Base-by-base conservation (phyloP, 1,140 invertebrate genomes). In the Cotesia typhae region DNA sequence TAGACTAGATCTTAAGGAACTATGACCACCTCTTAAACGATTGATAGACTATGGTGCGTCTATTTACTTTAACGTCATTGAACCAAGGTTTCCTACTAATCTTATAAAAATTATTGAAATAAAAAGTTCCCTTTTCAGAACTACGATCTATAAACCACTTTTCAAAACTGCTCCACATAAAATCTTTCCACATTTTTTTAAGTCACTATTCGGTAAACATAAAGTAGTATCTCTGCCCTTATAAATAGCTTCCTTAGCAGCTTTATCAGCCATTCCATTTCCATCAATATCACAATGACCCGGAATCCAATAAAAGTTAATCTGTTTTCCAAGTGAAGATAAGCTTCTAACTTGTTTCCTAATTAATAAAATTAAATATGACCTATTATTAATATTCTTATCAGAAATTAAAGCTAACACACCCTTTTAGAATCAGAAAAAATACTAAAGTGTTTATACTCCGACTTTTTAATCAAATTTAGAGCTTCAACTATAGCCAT, bases 1-100 rank as follows among this genome's bases (percentile, higher is more conserved):
- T 51, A 70, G 41, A 63, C 69, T 63, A 4, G 59, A 52, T 63
- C 41, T 70, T 9, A 70, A n/a, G n/a, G 69, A 70, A 2, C 12
- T 51, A 12, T 70, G 69, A 7, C 51, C 51, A 35, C 69, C 35
- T 51, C 69, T 51, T 35, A 70, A 52, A 1, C 69, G 38, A 52
- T 63, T 47, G 35, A 61, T 51, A 12, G 0, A 70, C 69, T 3
- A 63, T 47, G 12, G 6, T 4, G 5, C 35, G 61, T 14, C 61
- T 64, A n/a, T 9, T 14, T 28, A 71, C 12, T 12, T 53, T 65
- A 20, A 17, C 7, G 10, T 51, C 12, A 61, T 47, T 9, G 14
- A 64, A 71, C 70, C 70, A 71, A 5, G 70, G 70, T 4, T 55
- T 60, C 4, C 10, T 20, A 5, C 4, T 1, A 14, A 12, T 2